A percentile compares a stretch with the other conserved stretches of the same genome.
These are phyloP conservation scores for Leuctra nigra DNA, from an alignment of 2,888 invertebrate species.

Conservation along the genomic window DNA sequence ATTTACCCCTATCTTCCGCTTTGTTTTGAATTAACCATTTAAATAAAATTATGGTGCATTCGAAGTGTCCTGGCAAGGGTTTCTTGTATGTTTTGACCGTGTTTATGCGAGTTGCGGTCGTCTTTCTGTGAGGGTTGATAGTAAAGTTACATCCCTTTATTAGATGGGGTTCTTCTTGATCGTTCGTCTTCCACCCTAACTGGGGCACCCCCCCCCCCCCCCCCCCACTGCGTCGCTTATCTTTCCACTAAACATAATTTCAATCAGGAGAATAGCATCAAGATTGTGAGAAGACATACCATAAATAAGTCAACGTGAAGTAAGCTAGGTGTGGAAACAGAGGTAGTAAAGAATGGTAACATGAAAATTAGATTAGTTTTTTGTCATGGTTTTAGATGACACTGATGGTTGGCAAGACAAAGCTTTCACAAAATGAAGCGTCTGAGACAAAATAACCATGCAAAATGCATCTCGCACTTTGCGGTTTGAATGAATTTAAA, in stretches of 20 bases:
- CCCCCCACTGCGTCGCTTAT: not conserved
- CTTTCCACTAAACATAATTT: constrained; percentile 7
- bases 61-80: not conserved
- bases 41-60: not conserved
- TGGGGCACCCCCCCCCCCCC: not conserved
- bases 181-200: not conserved
- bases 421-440: too few species aligned
- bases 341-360: too few species aligned
- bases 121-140: not conserved
- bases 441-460: too few species aligned
- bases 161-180: constrained; percentile 4
- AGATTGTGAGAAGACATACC: not conserved
- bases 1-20: not conserved
- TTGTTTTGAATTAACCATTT: not conserved
- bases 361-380: too few species aligned
- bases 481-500: too few species aligned
- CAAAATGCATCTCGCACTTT: too few species aligned
- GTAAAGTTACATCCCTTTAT: not conserved
- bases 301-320: not conserved
- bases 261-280: not conserved
- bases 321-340: not conserved
- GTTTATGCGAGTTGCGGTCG: not conserved
- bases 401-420: too few species aligned
- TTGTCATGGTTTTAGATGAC: too few species aligned
- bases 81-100: constrained; percentile 1